phyloP scores from a whole-genome alignment of 2,797 vertebrate genomes.

The Knipowitschia caucasica region DNA sequence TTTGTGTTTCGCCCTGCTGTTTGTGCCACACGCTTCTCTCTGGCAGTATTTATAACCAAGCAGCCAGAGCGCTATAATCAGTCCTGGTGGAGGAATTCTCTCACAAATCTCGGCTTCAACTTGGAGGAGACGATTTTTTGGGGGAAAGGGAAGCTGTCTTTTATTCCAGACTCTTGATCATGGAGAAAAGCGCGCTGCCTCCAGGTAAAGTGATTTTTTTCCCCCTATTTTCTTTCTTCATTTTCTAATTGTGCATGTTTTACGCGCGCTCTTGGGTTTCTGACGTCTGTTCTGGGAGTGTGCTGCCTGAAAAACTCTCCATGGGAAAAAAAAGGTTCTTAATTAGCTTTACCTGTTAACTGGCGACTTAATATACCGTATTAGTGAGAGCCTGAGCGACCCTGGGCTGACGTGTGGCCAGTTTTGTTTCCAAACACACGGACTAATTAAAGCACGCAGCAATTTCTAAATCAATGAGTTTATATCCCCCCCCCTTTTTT shows the following conservation, averaged over 20 bases:
- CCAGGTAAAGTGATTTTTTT: constrained; percentile 55
- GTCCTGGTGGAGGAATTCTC: constrained; percentile 56
- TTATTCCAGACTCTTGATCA: constrained; percentile 29
- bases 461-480: constrained; percentile 28
- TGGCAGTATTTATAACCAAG: constrained; percentile 59
- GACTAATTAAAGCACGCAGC: constrained; percentile 46
- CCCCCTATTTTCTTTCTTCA: background rate
- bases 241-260: constrained; percentile 36
- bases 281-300: constrained; percentile 11
- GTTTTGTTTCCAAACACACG: constrained; percentile 34
- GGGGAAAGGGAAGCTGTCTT: constrained; percentile 40
- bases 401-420: constrained; percentile 40
- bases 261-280: constrained; percentile 21
- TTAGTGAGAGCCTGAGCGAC: constrained; percentile 26
- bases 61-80: constrained; percentile 44
- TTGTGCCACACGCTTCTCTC: constrained; percentile 40
- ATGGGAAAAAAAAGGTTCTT: constrained; percentile 27
- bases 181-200: constrained; percentile 50
- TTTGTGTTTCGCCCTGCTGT: constrained; percentile 51
- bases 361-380: constrained; percentile 24
- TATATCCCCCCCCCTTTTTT: background rate
- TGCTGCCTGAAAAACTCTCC: constrained; percentile 24
- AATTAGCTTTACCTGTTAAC: constrained; percentile 47
- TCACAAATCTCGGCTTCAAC: constrained; percentile 34
- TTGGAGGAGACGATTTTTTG: constrained; percentile 30